A percentile compares a stretch with the other conserved stretches of the same genome.
These are phyloP conservation scores for Probaryconus sp. DNA, from an alignment of 1,140 invertebrate genomes.

Conservation along the genomic window DNA sequence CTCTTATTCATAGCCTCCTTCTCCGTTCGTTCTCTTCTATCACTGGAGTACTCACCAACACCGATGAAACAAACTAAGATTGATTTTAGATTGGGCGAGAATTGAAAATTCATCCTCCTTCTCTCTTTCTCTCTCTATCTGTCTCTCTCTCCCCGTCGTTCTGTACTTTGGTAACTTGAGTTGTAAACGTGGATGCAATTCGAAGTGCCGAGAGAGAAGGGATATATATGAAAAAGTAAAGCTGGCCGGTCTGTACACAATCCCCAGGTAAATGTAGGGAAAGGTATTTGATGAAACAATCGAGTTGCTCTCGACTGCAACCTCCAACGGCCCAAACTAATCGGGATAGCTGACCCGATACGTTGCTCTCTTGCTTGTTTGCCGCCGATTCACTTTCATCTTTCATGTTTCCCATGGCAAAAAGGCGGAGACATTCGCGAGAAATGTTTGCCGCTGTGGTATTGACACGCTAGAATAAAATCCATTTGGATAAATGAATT, in stretches of 20 bases:
- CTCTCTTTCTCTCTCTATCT: too few relatives aligned
- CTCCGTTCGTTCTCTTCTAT: conserved; percentile 33
- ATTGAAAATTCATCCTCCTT: conserved; percentile 72
- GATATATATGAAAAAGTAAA: conserved; percentile 43
- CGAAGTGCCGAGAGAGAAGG: conserved; percentile 22
- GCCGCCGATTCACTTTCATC: conserved; percentile 18
- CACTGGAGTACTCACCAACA: conserved; percentile 59
- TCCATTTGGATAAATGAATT: conserved; percentile 11
- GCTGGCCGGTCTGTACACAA: conserved; percentile 16
- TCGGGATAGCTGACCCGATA: not conserved
- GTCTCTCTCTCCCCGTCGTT: too few relatives aligned
- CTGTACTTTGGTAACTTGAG: conserved; percentile 39
- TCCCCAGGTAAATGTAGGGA: not conserved
- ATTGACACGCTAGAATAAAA: not conserved
- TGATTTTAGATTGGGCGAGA: conserved; percentile 77
- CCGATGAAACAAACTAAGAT: conserved; percentile 73
- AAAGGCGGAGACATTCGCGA: not conserved
- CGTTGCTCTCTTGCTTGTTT: not conserved
- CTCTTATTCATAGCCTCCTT: conserved; percentile 51
- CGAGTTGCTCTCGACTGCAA: not conserved
- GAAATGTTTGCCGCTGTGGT: not conserved
- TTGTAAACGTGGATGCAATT: conserved; percentile 53
- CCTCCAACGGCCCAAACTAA: not conserved
- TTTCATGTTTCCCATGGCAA: not conserved
- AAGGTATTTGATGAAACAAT: conserved; percentile 36